These are phyloP conservation scores for Brevipalpus yothersi DNA, from an alignment of 1,140 invertebrate genomes.

Conservation along the genomic window DNA sequence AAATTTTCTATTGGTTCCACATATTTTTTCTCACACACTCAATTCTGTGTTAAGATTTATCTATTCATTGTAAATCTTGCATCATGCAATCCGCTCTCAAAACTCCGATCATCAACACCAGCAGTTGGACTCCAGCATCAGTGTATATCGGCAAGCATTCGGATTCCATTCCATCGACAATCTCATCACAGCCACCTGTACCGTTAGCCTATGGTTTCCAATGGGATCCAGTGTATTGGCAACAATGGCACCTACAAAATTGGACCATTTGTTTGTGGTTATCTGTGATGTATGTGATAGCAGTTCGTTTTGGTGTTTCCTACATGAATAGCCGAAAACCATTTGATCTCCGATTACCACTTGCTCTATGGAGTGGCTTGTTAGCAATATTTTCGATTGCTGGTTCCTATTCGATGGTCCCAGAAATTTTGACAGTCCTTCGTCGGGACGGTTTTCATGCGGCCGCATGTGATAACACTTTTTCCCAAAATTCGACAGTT, in stretches of 20 bases:
- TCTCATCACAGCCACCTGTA: too few relatives aligned
- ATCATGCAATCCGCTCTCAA: too few relatives aligned
- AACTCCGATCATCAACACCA: too few relatives aligned
- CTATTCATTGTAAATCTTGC: too few relatives aligned
- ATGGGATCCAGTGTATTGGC: background rate
- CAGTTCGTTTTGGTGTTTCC: slow-evolving; percentile 67
- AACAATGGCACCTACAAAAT: slow-evolving; percentile 5
- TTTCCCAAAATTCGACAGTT: slow-evolving; percentile 60
- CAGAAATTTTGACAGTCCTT: slow-evolving; percentile 60
- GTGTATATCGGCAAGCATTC: too few relatives aligned
- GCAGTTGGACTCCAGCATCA: too few relatives aligned
- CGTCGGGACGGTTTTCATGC: slow-evolving; percentile 66
- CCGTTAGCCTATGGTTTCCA: too few relatives aligned
- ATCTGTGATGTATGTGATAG: slow-evolving; percentile 49
- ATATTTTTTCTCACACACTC: too few relatives aligned
- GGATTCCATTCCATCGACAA: too few relatives aligned
- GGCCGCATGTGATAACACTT: slow-evolving; percentile 72
- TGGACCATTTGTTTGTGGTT: slow-evolving; percentile 6
- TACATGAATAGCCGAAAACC: slow-evolving; percentile 70
- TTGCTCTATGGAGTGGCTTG: slow-evolving; percentile 25
- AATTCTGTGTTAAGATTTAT: too few relatives aligned
- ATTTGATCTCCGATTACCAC: slow-evolving; percentile 55
- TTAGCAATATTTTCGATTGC: slow-evolving; percentile 55
- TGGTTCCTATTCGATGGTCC: slow-evolving; percentile 55
- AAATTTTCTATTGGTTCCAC: too few relatives aligned